Conservation (phyloP, 2,113 vertebrate genomes). For the Leiothrix lutea region DNA sequence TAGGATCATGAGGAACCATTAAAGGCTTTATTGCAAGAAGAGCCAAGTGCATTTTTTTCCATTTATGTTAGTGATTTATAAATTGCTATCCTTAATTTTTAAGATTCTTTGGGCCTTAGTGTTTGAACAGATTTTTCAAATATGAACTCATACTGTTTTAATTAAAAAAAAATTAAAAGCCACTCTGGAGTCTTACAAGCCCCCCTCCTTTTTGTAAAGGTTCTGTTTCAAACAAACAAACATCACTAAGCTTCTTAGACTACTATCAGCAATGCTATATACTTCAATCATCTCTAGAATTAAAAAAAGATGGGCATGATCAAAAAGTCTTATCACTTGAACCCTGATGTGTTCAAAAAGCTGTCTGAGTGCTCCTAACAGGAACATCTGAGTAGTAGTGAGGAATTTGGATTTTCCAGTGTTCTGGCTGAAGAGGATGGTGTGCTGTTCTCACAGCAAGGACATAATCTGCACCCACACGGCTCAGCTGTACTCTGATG, state of each 20-base stretch:
- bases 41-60: neutral
- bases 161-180: neutral
- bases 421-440: neutral
- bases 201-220: neutral
- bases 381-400: neutral
- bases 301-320: rapidly evolving
- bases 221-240: neutral
- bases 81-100: neutral
- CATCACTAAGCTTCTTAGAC: neutral
- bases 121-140: neutral
- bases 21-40: neutral
- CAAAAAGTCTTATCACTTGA: neutral
- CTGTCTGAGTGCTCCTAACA: neutral
- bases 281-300: neutral
- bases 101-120: neutral
- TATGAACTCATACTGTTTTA: neutral
- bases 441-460: neutral
- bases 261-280: neutral
- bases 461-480: neutral
- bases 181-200: neutral
- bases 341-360: neutral
- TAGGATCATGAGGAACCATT: neutral
- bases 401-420: neutral
- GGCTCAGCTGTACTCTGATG: neutral
- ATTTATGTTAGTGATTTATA: neutral